phyloP scores from a whole-genome alignment of 2,888 invertebrate genomes.

The Trissoscelio sp. region DNA sequence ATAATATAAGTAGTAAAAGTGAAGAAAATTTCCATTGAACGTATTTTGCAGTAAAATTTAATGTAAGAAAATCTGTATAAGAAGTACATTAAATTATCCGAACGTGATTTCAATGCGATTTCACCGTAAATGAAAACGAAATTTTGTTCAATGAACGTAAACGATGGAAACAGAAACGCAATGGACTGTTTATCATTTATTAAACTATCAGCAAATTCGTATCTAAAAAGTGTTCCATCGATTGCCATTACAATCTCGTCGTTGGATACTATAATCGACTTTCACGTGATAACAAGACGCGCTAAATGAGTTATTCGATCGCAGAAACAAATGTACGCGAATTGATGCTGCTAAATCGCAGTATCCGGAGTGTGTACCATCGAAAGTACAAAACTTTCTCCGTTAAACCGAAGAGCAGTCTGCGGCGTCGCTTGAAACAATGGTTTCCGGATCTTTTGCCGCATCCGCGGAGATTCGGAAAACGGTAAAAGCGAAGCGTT shows the following conservation, averaged over 20 bases:
- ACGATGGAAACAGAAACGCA: not conserved
- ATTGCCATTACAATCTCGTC: slow-evolving; percentile 4
- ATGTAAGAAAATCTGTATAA: slow-evolving; percentile 2
- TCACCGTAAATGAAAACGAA: slow-evolving; percentile 8
- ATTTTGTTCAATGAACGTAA: slow-evolving; percentile 3
- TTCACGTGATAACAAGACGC: slow-evolving; percentile 41
- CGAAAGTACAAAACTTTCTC: slow-evolving; percentile 58
- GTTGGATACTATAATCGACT: slow-evolving; percentile 32
- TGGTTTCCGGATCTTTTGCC: slow-evolving; percentile 39
- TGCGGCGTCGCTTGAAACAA: slow-evolving; percentile 36
- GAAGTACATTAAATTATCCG: slow-evolving; percentile 16
- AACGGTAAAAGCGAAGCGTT: slow-evolving; percentile 23
- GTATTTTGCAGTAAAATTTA: not conserved
- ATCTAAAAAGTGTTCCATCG: slow-evolving; percentile 10
- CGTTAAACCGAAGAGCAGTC: slow-evolving; percentile 17
- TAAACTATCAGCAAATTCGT: slow-evolving; percentile 9
- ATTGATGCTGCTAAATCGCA: slow-evolving; percentile 19
- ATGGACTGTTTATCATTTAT: slow-evolving; percentile 20
- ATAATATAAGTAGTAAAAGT: not conserved
- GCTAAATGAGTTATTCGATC: slow-evolving; percentile 51
- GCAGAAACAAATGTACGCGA: slow-evolving; percentile 37
- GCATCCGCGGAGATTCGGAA: slow-evolving; percentile 52
- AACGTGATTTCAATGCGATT: slow-evolving; percentile 1
- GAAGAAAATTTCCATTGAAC: not conserved
- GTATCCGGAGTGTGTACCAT: slow-evolving; percentile 14